Conservation (phyloP, 2,797 vertebrate genomes). For the Rousettus madagascariensis region DNA sequence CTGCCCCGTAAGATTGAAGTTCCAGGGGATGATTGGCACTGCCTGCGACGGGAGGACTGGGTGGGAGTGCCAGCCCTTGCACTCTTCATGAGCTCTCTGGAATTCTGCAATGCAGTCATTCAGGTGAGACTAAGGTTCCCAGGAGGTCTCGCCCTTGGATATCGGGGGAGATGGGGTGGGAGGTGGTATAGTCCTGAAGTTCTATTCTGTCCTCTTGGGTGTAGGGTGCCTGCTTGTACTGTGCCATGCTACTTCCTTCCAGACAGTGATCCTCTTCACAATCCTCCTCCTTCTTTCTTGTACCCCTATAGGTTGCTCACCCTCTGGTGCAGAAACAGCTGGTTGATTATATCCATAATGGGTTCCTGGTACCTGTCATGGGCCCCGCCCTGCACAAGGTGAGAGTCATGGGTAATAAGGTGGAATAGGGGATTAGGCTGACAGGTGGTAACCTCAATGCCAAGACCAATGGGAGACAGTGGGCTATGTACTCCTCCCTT, state of each 20-base stretch:
- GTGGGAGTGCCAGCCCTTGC: conserved; percentile 93
- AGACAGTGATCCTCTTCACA: background rate
- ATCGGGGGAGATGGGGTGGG: conserved; percentile 2
- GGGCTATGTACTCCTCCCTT: background rate
- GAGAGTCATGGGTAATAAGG: conserved; percentile 49
- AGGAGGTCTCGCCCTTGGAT: background rate
- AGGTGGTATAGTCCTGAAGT: background rate
- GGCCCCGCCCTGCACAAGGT: conserved; percentile 92
- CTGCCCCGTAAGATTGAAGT: conserved; percentile 97
- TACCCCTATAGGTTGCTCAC: conserved; percentile 88
- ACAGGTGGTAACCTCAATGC: background rate
- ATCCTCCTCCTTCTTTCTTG: background rate
- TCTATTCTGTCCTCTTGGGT: background rate
- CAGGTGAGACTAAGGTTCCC: conserved; percentile 85
- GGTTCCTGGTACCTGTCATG: conserved; percentile 97
- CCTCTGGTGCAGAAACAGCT: conserved; percentile 95
- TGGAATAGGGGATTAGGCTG: background rate
- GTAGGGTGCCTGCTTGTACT: background rate
- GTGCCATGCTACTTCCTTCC: background rate
- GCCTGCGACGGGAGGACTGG: conserved; percentile 96
- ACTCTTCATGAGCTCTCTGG: conserved; percentile 97
- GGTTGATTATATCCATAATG: conserved; percentile 97
- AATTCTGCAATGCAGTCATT: conserved; percentile 98
- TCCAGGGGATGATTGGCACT: conserved; percentile 96
- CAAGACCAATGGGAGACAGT: background rate